Conservation (phyloP, 1,140 invertebrate genomes). For the Drosophila kanapiae region DNA sequence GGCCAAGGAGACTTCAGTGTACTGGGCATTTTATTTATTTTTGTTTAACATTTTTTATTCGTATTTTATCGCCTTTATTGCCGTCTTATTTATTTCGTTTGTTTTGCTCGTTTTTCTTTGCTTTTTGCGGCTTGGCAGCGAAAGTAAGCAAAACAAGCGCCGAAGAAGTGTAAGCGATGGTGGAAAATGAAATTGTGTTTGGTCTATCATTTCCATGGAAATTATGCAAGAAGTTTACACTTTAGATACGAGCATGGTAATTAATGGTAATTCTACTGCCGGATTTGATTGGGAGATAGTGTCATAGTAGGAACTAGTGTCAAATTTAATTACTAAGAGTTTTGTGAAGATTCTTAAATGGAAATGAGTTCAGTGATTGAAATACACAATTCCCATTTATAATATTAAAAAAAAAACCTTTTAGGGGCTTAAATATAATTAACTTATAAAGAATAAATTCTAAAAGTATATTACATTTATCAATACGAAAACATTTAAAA, state of each 20-base stretch:
- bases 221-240: conserved; percentile 28
- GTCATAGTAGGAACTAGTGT: neutral
- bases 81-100: conserved; percentile 44
- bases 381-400: neutral
- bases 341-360: too few relatives aligned
- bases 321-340: too few relatives aligned
- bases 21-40: conserved; percentile 16
- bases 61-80: conserved; percentile 38
- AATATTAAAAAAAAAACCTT: too few relatives aligned
- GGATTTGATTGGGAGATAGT: neutral
- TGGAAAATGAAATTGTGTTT: conserved; percentile 29
- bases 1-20: conserved; percentile 27
- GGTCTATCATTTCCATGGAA: conserved; percentile 39
- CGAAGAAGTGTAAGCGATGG: conserved; percentile 16
- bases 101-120: conserved; percentile 31
- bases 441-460: neutral
- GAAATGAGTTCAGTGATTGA: neutral
- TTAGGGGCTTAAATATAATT: too few relatives aligned
- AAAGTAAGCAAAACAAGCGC: conserved; percentile 26
- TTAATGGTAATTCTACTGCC: conserved; percentile 20
- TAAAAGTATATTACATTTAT: neutral
- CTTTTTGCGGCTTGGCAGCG: conserved; percentile 8
- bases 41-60: conserved; percentile 24
- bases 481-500: neutral
- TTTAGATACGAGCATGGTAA: conserved; percentile 12